Conservation (phyloP, 2,113 vertebrate species). For the Gymnocephalus cernua region DNA sequence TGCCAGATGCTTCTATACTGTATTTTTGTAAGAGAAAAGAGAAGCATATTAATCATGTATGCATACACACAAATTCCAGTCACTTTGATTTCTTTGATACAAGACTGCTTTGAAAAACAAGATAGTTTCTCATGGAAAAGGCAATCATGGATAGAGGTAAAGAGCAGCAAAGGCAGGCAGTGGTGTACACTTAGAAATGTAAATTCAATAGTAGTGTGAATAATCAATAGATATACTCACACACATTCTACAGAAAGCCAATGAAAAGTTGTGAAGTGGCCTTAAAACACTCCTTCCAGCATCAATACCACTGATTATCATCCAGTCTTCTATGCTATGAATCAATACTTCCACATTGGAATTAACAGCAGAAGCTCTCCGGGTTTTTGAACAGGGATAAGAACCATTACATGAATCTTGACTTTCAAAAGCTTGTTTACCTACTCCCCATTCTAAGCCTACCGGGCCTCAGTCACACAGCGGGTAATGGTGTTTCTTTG, state of each 20-base stretch:
- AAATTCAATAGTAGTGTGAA: slow-evolving; percentile 53
- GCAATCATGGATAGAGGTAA: slow-evolving; percentile 16
- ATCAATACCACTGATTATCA: slow-evolving; percentile 61
- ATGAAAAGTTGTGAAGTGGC: slow-evolving; percentile 46
- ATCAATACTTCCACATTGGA: slow-evolving; percentile 64
- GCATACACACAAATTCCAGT: slow-evolving; percentile 25
- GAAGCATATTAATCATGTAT: slow-evolving; percentile 34
- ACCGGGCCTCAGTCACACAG: slow-evolving; percentile 30
- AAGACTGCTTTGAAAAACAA: slow-evolving; percentile 43
- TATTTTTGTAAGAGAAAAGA: slow-evolving; percentile 6
- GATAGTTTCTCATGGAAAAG: slow-evolving; percentile 24
- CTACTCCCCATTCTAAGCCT: slow-evolving; percentile 28
- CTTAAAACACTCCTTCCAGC: slow-evolving; percentile 50
- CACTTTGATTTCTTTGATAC: slow-evolving; percentile 29
- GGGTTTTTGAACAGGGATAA: slow-evolving; percentile 56
- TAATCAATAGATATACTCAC: slow-evolving; percentile 57
- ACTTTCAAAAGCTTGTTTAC: slow-evolving; percentile 68
- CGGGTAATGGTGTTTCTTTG: slow-evolving; percentile 49
- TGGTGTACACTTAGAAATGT: slow-evolving; percentile 50
- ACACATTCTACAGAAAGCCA: slow-evolving; percentile 30
- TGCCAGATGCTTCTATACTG: background rate
- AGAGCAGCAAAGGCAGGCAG: slow-evolving; percentile 7
- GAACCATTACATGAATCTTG: slow-evolving; percentile 55
- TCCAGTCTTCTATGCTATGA: slow-evolving; percentile 40
- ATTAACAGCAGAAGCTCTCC: slow-evolving; percentile 40